Evolutionary conservation across 2,113 vertebrate species (phyloP).

Genomic region (Aphyosemion australe): DNA sequence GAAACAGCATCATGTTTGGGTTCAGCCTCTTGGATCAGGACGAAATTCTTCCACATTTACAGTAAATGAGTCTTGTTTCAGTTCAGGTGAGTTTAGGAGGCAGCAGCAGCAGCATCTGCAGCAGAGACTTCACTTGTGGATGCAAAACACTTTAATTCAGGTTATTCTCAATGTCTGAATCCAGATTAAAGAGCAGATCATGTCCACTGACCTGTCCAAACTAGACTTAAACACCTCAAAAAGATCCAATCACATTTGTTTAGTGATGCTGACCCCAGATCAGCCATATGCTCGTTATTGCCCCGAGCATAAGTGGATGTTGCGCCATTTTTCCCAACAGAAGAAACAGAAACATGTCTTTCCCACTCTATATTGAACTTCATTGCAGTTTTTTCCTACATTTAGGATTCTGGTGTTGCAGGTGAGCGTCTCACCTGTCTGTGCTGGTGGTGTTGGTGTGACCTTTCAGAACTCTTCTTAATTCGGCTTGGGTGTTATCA

Average conservation of each 20-base stretch:
- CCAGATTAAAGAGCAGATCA: not conserved
- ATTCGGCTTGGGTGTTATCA: conserved; percentile 38
- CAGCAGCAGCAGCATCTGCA: conserved; percentile 31
- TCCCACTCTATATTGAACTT: not conserved
- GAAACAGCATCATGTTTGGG: not conserved
- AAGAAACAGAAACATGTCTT: too few species aligned
- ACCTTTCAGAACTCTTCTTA: conserved; percentile 14
- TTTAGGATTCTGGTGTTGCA: conserved; percentile 1
- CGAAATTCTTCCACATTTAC: not conserved
- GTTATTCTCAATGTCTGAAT: not conserved
- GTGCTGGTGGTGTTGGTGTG: conserved; percentile 5
- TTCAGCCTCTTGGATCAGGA: conserved; percentile 12
- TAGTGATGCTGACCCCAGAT: conserved; percentile 30
- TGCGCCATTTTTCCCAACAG: conserved; percentile 9
- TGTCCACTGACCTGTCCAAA: not conserved
- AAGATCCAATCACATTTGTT: not conserved
- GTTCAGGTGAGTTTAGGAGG: conserved; percentile 2
- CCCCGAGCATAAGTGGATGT: conserved; percentile 10
- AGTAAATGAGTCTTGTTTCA: not conserved
- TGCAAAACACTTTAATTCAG: conserved; percentile 40
- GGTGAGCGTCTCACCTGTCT: conserved; percentile 3
- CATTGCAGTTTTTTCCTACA: not conserved
- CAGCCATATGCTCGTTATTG: conserved; percentile 8
- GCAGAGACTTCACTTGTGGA: conserved; percentile 62
- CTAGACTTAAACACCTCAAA: not conserved